Percentiles rank a stretch among this genome's conserved stretches.
Evolutionary conservation across 2,113 vertebrate species (phyloP).

Genomic region (Elephas maximus): DNA sequence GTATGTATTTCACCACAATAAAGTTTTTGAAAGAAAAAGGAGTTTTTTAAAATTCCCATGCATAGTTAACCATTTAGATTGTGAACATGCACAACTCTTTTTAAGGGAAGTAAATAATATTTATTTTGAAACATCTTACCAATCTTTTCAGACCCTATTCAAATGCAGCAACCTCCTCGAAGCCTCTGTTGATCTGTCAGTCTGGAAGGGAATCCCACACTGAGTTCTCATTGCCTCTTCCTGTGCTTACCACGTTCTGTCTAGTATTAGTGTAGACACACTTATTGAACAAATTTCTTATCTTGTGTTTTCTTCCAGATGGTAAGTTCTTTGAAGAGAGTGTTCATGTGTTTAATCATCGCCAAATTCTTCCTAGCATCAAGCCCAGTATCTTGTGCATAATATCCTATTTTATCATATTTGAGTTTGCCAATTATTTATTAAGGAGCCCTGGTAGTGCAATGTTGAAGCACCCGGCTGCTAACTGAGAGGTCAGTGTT

Average conservation of each 20-base stretch:
- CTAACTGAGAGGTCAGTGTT: too few relatives aligned
- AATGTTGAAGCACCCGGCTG: too few relatives aligned
- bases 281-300: neutral
- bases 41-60: too few relatives aligned
- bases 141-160: neutral
- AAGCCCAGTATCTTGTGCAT: neutral
- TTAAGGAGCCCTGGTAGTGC: too few relatives aligned
- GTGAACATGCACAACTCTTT: neutral
- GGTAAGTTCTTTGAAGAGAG: slow-evolving; percentile 4
- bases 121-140: slow-evolving; percentile 30
- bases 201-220: neutral
- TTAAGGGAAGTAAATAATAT: neutral
- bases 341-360: neutral
- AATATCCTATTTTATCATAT: neutral
- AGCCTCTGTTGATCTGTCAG: neutral
- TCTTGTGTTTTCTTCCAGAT: neutral
- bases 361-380: neutral
- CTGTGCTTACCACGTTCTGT: neutral
- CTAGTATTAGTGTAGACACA: neutral
- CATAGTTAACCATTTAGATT: neutral
- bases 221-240: neutral
- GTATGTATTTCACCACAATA: too few relatives aligned
- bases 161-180: neutral
- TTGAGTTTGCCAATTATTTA: slow-evolving; percentile 47
- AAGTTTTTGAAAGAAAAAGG: too few relatives aligned